Base-by-base conservation (phyloP, 2,888 invertebrate species). In the Tipula unca region DNA sequence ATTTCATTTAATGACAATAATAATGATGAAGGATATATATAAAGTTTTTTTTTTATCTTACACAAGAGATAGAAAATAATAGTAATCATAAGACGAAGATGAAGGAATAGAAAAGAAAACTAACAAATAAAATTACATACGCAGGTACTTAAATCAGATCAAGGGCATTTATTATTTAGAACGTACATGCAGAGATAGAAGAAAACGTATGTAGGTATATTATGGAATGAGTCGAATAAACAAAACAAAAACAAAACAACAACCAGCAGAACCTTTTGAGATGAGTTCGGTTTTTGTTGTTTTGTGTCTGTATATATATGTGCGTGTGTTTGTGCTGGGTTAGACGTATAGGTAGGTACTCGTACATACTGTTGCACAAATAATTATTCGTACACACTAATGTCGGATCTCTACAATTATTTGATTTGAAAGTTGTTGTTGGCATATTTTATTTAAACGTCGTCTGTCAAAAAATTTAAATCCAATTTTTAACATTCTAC, bases 131-230 rank as follows among this genome's bases (percentile, higher is more conserved):
- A 69, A 69, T 69, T 69, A 69, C 69, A 69, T 69, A 69, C 69
- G 69, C 69, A 25, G 69, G 69, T 69, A 69, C 69, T 69, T 69
- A 69, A 69, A 69, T 69, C 69, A 69, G 69, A 69, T 69, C 69
- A 69, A 69, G 69, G 69, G 69, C 69, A 69, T 69, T 69, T 69
- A 69, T 69, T 69, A 69, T 69, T 69, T 69, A 69, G 69, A 69
- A 69, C 25, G 25, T 69, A 25, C 3, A 48, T 48, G 25, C 25
- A 69, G 69, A 69, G 69, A 69, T 69, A 25, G 25, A 69, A 69
- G 48, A 5, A 48, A 39, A 39, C 13, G 13, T n/a, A n/a, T n/a
- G n/a, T n/a, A n/a, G n/a, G n/a, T n/a, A n/a, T n/a, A 1, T n/a
- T n/a, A 48, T 69, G 69, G 69, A 25, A 13, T 69, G 69, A 69